phyloP scores from a whole-genome alignment of 2,113 vertebrate species.

The Stegastes partitus region DNA sequence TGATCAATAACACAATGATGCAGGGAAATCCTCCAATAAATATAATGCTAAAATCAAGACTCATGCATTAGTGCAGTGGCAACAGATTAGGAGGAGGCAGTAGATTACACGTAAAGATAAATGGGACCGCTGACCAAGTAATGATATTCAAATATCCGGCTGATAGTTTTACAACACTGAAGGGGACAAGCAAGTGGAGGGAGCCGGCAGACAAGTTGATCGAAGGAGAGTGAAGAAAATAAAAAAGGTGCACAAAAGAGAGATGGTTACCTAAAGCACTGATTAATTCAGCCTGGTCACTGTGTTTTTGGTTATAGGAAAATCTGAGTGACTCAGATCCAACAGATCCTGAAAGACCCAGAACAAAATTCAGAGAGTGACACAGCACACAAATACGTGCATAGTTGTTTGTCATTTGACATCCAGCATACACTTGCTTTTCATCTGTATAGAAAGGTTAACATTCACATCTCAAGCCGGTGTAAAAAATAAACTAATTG shows the following conservation, averaged over 20 bases:
- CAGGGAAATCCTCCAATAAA: conserved; percentile 12
- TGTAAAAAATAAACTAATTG: background rate
- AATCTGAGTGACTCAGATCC: conserved; percentile 74
- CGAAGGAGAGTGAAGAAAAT: conserved; percentile 25
- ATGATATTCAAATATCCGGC: conserved; percentile 57
- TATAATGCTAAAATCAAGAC: background rate
- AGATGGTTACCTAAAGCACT: no score
- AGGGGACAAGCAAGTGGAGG: conserved; percentile 19
- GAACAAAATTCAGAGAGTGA: background rate
- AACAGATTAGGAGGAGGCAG: background rate
- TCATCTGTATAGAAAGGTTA: no score
- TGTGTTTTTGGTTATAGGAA: conserved; percentile 83
- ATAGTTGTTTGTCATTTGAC: no score
- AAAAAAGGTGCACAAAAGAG: no score
- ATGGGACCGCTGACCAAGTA: conserved; percentile 12
- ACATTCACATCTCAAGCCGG: no score
- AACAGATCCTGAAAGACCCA: conserved; percentile 88
- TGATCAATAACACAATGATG: conserved; percentile 22
- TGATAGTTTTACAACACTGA: conserved; percentile 35
- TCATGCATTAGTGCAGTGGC: background rate
- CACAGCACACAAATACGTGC: background rate
- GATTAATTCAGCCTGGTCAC: conserved; percentile 67
- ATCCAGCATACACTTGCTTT: no score
- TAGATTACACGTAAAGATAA: conserved; percentile 35
- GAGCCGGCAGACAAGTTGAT: background rate